Conservation (phyloP, 2,797 vertebrate genomes). For the Sarcoramphus papa region DNA sequence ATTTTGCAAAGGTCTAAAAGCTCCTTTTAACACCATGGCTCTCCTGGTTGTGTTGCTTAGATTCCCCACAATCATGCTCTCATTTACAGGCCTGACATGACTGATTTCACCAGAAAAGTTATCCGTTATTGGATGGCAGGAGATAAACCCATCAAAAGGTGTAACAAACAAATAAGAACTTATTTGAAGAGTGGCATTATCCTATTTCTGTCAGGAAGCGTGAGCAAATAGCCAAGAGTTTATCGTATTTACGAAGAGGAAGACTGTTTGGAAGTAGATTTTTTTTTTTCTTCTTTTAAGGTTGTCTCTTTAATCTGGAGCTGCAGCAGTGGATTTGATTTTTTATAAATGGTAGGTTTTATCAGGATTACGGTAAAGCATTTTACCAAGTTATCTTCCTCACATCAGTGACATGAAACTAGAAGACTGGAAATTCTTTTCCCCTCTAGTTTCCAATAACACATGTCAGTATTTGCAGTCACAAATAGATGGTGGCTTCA, state of each 20-base stretch:
- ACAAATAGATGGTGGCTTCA: not conserved
- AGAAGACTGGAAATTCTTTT: not conserved
- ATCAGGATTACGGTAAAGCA: slow-evolving; percentile 33
- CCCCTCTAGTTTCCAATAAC: not conserved
- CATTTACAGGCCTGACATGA: slow-evolving; percentile 33
- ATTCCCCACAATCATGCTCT: not conserved
- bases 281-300: slow-evolving; percentile 34
- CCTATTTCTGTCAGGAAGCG: slow-evolving; percentile 51
- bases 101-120: slow-evolving; percentile 49
- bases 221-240: slow-evolving; percentile 46
- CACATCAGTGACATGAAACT: not conserved
- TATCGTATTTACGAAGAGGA: slow-evolving; percentile 41
- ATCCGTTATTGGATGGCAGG: slow-evolving; percentile 51
- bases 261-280: slow-evolving; percentile 22
- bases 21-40: not conserved
- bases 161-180: slow-evolving; percentile 57
- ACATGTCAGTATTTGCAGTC: not conserved
- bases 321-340: slow-evolving; percentile 43
- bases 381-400: slow-evolving; percentile 33
- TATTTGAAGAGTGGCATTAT: slow-evolving; percentile 62
- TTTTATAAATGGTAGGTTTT: slow-evolving; percentile 56
- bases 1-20: slow-evolving; percentile 25
- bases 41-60: not conserved
- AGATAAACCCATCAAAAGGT: slow-evolving; percentile 65
- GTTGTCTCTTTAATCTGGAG: slow-evolving; percentile 56